phyloP scores from a whole-genome alignment of 35 echinoderm and acorn worm genomes.

The Eucidaris tribuloides region DNA sequence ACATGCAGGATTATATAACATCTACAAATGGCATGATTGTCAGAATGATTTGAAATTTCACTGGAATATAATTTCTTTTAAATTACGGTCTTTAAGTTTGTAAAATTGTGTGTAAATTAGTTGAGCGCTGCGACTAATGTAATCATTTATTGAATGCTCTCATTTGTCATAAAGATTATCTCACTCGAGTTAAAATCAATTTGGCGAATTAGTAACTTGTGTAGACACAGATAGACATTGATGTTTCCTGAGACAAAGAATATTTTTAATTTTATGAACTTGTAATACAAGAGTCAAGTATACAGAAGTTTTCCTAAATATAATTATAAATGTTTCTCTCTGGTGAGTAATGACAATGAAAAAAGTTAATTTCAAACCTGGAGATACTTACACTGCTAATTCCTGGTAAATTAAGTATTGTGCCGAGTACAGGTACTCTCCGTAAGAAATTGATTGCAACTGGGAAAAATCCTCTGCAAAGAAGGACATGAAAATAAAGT shows the following conservation, averaged over 20 bases:
- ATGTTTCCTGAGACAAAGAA: not conserved
- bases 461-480: conserved; percentile 43
- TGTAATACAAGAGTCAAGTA: not conserved
- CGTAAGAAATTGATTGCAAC: conserved; percentile 52
- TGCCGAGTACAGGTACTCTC: conserved; percentile 43
- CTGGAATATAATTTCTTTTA: no score
- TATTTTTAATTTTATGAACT: not conserved
- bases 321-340: not conserved
- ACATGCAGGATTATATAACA: not conserved
- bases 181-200: no score
- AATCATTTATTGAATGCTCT: no score
- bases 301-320: not conserved
- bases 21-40: no score
- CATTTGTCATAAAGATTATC: no score
- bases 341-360: not conserved
- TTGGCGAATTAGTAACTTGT: not conserved
- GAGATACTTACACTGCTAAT: conserved; percentile 40
- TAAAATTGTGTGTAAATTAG: no score
- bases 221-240: not conserved
- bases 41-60: no score
- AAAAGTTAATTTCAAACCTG: not conserved
- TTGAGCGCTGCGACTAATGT: no score
- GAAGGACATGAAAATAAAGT: not conserved
- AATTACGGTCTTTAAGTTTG: no score
- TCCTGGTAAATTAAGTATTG: conserved; percentile 37